Evolutionary conservation across 2,888 invertebrate genomes (phyloP).

Genomic region (Papilio elwesi): DNA sequence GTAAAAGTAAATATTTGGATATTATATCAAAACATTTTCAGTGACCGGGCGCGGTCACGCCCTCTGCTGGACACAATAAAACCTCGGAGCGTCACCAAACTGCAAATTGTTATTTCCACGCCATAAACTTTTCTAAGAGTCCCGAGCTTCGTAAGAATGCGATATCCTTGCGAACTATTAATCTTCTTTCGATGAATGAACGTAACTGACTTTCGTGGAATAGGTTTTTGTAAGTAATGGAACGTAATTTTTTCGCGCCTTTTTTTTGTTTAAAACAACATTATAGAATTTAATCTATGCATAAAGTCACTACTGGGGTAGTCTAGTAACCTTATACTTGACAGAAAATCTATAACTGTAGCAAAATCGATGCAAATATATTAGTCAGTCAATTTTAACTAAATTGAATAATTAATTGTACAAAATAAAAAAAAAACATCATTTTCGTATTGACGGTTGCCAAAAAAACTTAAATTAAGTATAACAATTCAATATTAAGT

Average conservation of each 20-base stretch:
- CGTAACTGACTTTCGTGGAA: slow-evolving; percentile 57
- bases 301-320: too few species aligned
- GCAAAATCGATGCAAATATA: too few species aligned
- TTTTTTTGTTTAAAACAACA: slow-evolving; percentile 8
- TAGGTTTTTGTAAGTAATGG: slow-evolving; percentile 53
- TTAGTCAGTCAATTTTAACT: too few species aligned
- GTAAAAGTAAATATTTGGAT: slow-evolving; percentile 82
- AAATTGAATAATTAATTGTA: too few species aligned
- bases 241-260: slow-evolving; percentile 8
- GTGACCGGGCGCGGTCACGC: slow-evolving; percentile 70
- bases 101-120: slow-evolving; percentile 82
- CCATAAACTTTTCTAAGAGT: slow-evolving; percentile 77
- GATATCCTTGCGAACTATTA: slow-evolving; percentile 63
- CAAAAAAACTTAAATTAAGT: too few species aligned
- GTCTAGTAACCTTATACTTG: too few species aligned
- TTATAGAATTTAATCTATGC: too few species aligned
- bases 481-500: too few species aligned
- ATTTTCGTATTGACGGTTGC: too few species aligned
- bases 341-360: too few species aligned
- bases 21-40: slow-evolving; percentile 72
- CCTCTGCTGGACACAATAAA: slow-evolving; percentile 68
- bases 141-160: slow-evolving; percentile 57
- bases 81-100: slow-evolving; percentile 62
- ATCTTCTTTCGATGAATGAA: slow-evolving; percentile 71
- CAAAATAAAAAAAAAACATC: too few species aligned